Percentiles rank a stretch among this genome's conserved stretches.
Evolutionary conservation across 2,797 vertebrate species (phyloP).

Genomic region (Borostomias antarcticus): DNA sequence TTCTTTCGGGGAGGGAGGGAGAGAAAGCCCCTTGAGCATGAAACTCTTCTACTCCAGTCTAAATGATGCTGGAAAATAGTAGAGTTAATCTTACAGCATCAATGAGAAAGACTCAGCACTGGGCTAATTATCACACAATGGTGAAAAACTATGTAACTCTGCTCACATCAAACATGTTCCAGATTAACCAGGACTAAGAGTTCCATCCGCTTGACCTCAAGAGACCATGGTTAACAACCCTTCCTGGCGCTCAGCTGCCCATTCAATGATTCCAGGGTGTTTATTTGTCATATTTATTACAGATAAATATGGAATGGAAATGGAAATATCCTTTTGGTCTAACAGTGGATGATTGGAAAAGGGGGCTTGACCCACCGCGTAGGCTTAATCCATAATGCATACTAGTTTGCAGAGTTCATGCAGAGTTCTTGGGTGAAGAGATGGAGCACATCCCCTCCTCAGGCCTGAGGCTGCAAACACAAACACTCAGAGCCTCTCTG

Average conservation of each 20-base stretch:
- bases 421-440: too few relatives aligned
- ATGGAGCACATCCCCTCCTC: too few relatives aligned
- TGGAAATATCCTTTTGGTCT: too few relatives aligned
- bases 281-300: too few relatives aligned
- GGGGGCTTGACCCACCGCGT: too few relatives aligned
- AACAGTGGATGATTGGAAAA: too few relatives aligned
- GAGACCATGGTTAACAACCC: not conserved
- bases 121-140: not conserved
- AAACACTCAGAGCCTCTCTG: too few relatives aligned
- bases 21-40: conserved; percentile 56
- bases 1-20: conserved; percentile 45
- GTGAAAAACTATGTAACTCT: not conserved
- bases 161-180: not conserved
- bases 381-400: too few relatives aligned
- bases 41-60: conserved; percentile 38
- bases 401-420: too few relatives aligned
- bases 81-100: not conserved
- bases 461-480: too few relatives aligned
- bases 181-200: not conserved
- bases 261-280: too few relatives aligned
- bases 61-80: not conserved
- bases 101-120: not conserved
- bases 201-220: not conserved
- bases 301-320: too few relatives aligned
- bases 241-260: not conserved